A percentile compares a stretch with the other conserved stretches of the same genome.
These are phyloP conservation scores for Spea bombifrons DNA, from an alignment of 2,113 vertebrate species.

Conservation along the genomic window DNA sequence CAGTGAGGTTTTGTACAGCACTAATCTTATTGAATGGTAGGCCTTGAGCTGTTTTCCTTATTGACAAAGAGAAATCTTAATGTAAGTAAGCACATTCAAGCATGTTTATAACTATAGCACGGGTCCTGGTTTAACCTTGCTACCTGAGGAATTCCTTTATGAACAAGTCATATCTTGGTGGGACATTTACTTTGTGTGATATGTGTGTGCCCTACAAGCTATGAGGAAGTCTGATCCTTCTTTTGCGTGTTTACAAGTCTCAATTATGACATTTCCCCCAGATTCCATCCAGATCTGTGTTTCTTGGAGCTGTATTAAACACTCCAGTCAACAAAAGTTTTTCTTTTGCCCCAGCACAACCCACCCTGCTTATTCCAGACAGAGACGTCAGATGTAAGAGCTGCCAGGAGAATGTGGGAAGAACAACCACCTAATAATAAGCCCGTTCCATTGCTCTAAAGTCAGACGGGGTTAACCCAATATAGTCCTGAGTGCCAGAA, in stretches of 20 bases:
- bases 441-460: not conserved
- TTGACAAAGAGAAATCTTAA: no score
- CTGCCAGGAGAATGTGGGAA: constrained; percentile 37
- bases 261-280: not conserved
- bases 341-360: constrained; percentile 4
- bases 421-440: constrained; percentile 19
- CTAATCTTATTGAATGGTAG: no score
- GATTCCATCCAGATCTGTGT: not conserved
- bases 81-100: no score
- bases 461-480: constrained; percentile 16
- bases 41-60: no score
- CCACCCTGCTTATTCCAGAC: constrained; percentile 26
- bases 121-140: no score
- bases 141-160: no score
- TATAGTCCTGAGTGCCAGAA: not conserved
- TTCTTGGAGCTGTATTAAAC: constrained; percentile 22
- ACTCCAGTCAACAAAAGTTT: constrained; percentile 23
- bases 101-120: no score
- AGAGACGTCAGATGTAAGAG: not conserved
- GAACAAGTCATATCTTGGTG: no score
- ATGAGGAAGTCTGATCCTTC: no score
- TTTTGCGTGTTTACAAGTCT: not conserved
- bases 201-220: no score
- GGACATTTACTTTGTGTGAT: no score
- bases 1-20: no score